Base-by-base conservation (phyloP, 2,797 vertebrate species). In the Erethizon dorsatum region DNA sequence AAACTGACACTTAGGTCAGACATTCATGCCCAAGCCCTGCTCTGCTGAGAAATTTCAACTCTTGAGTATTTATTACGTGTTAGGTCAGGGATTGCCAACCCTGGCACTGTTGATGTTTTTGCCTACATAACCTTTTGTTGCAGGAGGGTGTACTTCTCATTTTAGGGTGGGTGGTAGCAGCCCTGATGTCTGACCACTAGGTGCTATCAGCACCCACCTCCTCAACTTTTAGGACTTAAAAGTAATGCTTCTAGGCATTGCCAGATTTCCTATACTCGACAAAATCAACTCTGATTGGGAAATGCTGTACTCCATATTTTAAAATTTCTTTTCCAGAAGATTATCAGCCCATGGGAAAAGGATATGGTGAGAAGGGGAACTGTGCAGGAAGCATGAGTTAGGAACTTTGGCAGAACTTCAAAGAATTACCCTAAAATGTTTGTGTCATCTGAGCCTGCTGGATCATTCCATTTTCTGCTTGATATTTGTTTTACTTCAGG, bases 401-500 rank as follows among this genome's bases (percentile, higher is more conserved):
- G 75, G 86, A 91, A 63, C 28, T 97, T 94, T 83, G 79, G 45
- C 80, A 89, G 65, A 97, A 54, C 89, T 97, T 97, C 96, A 94
- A 91, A 97, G 83, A 87, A 47, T 65, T 75, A 65, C 14, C 57
- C 86, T 86, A 69, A 91, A 94, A 41, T 69, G 83, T 63, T 83
- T 93, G 31, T 69, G 57, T 80, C 96, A 73, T 96, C 75, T 91
- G 67, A 94, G 75, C 41, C 79, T 71, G 1, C 52, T 67, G 75
- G 91, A 56, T 95, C 80, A 77, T 96, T 78, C 41, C 52, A 61
- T 91, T 90, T 91, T 91, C 67, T 57, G 59, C 57, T 94, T 94
- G 37, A 22, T 89, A 11, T 93, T 97, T 96, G 87, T 86, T 97
- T 97, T 84, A 45, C 80, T 84, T 87, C 54, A 92, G 37, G 9